Conservation (phyloP, 1,140 invertebrate species). For the Drosophila ambigua region DNA sequence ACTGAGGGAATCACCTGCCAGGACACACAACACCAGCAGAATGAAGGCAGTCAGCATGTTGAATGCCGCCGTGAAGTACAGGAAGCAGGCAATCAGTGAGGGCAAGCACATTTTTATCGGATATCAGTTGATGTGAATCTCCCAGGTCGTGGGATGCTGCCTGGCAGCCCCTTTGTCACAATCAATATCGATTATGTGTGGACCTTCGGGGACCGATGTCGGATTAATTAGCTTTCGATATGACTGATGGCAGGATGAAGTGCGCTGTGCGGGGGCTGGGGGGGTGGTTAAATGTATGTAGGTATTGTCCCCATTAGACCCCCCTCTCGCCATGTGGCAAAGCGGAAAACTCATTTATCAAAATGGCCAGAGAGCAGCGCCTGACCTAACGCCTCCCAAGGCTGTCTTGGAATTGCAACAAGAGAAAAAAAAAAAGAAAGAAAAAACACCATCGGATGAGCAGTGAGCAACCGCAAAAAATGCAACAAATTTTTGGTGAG, state of each 20-base stretch:
- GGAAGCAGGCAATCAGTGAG: no score
- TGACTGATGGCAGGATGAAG: slow-evolving; percentile 45
- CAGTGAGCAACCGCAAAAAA: slow-evolving; percentile 42
- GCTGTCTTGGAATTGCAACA: slow-evolving; percentile 22
- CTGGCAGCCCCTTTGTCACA: no score
- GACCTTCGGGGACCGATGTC: slow-evolving; percentile 4
- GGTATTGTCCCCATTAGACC: slow-evolving; percentile 13
- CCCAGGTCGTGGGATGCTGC: no score
- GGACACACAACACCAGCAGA: no score
- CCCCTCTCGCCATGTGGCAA: slow-evolving; percentile 36
- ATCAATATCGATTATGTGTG: no score
- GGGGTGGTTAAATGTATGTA: background rate
- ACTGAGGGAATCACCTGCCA: no score
- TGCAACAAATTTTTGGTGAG: slow-evolving; percentile 69
- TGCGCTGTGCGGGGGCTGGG: background rate
- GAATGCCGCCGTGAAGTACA: no score
- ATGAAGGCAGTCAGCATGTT: no score
- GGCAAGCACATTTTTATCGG: no score
- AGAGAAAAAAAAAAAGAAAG: slow-evolving; percentile 6
- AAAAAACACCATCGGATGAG: background rate
- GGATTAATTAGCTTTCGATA: slow-evolving; percentile 43
- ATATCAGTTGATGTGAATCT: no score
- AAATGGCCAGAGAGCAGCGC: slow-evolving; percentile 55
- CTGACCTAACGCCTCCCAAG: slow-evolving; percentile 33
- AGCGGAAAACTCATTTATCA: slow-evolving; percentile 76